Base-by-base conservation (phyloP, 2,797 vertebrate species). In the Catharus ustulatus region DNA sequence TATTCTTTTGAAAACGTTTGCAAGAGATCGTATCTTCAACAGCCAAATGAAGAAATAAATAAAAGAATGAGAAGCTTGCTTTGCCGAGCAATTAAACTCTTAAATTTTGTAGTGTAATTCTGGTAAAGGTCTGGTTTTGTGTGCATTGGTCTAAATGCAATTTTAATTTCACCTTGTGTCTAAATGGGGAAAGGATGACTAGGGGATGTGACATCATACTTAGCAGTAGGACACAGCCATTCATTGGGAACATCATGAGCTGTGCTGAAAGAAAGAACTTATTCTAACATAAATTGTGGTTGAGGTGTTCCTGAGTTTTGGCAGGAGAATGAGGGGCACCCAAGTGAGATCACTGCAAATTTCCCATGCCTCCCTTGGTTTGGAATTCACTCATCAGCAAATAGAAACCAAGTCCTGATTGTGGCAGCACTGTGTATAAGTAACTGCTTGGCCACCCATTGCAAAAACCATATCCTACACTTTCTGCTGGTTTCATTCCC, bases 81-180 rank as follows among this genome's bases (percentile, higher is more conserved):
- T 95, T 92, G 48, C 29, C 9, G 43, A 69, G 20, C 29, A 71
- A 71, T 79, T 85, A 38, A 69, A 75, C n/a, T 79, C 40, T 57
- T 87, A 86, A 84, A 64, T 87, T 91, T 91, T 88, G 55, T 67
- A 81, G 1, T 52, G 23, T 61, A 40, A 80, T 85, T 96, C 83
- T 89, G 55, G 64, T 74, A 72, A 63, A 84, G 40, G 15, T 58
- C 22, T 74, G n/a, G 4, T 10, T 89, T 94, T 95, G 24, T 36
- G 42, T 84, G 30, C 32, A 10, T 23, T 49, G 57, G 38, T 90
- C 58, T 90, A 45, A 58, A 69, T 57, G 30, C 3, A 36, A 62
- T 92, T 88, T 88, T 97, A 88, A 62, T 95, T 97, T 93, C 90
- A 94, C 48, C 29, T 17, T 88, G 55, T 90, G 48, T 91, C 64